Evolutionary conservation across 2,888 invertebrate genomes (phyloP), one percentile per base, ranked within the genome.

Genomic region (Pristionchus maxplancki): DNA sequence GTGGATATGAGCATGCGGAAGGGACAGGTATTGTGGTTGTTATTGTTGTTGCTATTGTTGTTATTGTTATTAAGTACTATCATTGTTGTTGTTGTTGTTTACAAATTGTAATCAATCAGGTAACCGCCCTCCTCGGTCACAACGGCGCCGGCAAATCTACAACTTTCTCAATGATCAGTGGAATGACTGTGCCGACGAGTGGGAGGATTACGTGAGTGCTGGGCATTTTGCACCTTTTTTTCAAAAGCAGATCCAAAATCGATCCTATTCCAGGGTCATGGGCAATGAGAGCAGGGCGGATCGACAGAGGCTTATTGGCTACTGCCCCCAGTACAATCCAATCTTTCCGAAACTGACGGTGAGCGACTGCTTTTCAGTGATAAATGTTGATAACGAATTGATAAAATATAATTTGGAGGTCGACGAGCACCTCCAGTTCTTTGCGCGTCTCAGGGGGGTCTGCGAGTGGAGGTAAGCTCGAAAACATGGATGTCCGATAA

Each of bases 141-240:
- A 94, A 94, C 89, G 94, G 94, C 34, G 94, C 94, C 44, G 93
- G 93, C 53, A 93, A 93, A 88, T 90, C 90, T 89, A 93, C 93
- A 31, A 92, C 91, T 0, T 92, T 92, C 82, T 88, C 91, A 15
- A 90, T 91, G 85, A 90, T 92, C 24, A 90, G 90, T 58, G 94
- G 94, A 87, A 90, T 93, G 24, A 91, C 92, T 37, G 82, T 89
- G 48, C 91, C 93, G 11, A 91, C 93, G 1, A 74, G 89, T 24
- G 93, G 93, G 78, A 53, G 37, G 11, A 53, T 83, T 37, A 0
- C 11, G 50, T 83, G 28, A 44, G 74, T 67, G 8, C 31, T 50
- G 31, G 2, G 2, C 15, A 50, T 31, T 64, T 34, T n/a, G 3
- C 5, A 8, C 20, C 5, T 13, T 28, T 62, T 28, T 62, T 15